These are phyloP conservation scores for Phycodurus eques DNA, from an alignment of 2,113 vertebrate species.

Conservation along the genomic window DNA sequence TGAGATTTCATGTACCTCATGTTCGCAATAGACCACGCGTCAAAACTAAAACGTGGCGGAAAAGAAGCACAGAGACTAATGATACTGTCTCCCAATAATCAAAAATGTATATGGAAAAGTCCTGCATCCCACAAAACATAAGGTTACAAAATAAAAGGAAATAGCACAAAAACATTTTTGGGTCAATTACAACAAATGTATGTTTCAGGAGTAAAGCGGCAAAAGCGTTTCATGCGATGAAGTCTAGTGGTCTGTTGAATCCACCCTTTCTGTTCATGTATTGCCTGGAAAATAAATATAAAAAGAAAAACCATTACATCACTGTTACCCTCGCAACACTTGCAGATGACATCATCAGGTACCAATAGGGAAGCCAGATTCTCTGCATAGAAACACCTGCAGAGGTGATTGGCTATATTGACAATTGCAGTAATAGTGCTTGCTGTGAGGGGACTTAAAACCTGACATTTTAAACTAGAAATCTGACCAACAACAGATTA, in stretches of 20 bases:
- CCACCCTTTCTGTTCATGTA: constrained; percentile 99
- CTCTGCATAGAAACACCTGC: constrained; percentile 72
- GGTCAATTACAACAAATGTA: not conserved
- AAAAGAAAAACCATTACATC: constrained; percentile 75
- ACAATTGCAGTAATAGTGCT: constrained; percentile 31
- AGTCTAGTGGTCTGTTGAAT: constrained; percentile 98
- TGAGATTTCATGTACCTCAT: not conserved
- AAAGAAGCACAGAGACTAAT: constrained; percentile 27
- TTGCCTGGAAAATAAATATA: constrained; percentile 78
- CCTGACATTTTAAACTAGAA: constrained; percentile 18
- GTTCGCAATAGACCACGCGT: not conserved
- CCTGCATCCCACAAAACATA: constrained; percentile 17
- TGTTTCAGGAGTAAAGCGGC: not conserved
- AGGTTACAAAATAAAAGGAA: constrained; percentile 6
- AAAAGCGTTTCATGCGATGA: constrained; percentile 82
- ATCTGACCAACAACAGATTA: not conserved
- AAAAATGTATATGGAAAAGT: constrained; percentile 16
- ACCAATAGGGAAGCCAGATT: constrained; percentile 69
- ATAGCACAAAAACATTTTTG: not conserved
- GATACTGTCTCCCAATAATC: constrained; percentile 1
- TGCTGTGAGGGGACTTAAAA: constrained; percentile 22
- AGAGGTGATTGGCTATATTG: constrained; percentile 66
- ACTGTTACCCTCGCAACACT: constrained; percentile 70
- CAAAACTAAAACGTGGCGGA: constrained; percentile 3
- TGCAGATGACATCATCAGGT: constrained; percentile 75